phyloP scores from a whole-genome alignment of 2,113 vertebrate genomes.

The Ovis aries region ARS-UI_Ramb_v3.0 NC_056055.1:169925001-169925500 shows the following conservation, averaged over 20 bases:
- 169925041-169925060: neutral
- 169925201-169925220: neutral
- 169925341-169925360: neutral
- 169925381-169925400: neutral
- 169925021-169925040: neutral
- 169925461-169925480: conserved; percentile 79
- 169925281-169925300: neutral
- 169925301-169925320: neutral
- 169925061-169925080: neutral
- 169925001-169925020: neutral
- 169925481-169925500: conserved; percentile 89
- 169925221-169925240: neutral
- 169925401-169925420: neutral
- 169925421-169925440: neutral
- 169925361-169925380: neutral
- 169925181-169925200: neutral
- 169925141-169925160: neutral
- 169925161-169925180: neutral
- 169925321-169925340: neutral
- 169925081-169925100: neutral
- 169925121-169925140: neutral
- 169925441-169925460: neutral
- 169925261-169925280: neutral
- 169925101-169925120: neutral
- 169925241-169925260: neutral